Conservation (phyloP, 2,888 invertebrate species). For the Aphidius colemani region DNA sequence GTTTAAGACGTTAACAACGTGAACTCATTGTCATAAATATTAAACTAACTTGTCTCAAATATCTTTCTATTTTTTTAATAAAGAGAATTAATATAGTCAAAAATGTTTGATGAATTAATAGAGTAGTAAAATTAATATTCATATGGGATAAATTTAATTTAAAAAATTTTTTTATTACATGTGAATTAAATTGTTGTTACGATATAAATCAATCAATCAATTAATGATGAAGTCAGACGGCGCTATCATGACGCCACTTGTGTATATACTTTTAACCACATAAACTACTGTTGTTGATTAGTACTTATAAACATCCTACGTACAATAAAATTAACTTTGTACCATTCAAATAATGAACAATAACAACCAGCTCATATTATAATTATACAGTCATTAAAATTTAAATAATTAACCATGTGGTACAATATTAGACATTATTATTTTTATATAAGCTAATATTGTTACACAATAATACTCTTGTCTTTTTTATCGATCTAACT, state of each 20-base stretch:
- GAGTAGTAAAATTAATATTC: too few relatives aligned
- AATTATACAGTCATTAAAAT: constrained; percentile 37
- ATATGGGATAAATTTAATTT: too few relatives aligned
- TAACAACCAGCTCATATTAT: constrained; percentile 25
- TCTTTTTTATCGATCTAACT: too few relatives aligned
- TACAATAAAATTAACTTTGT: constrained; percentile 2
- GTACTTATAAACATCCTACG: constrained; percentile 13
- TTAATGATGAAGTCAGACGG: constrained; percentile 14
- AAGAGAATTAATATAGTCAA: too few relatives aligned
- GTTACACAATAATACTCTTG: too few relatives aligned
- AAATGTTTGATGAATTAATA: too few relatives aligned
- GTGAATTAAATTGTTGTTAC: not conserved
- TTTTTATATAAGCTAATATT: too few relatives aligned
- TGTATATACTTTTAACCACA: not conserved
- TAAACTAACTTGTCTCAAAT: not conserved
- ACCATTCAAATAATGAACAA: constrained; percentile 28
- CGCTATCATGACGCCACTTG: not conserved
- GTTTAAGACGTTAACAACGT: constrained; percentile 26
- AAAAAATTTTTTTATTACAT: too few relatives aligned
- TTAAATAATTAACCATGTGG: not conserved
- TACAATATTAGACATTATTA: too few relatives aligned
- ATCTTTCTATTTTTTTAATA: too few relatives aligned
- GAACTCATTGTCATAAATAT: constrained; percentile 10
- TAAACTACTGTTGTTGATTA: not conserved
- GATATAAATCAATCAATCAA: constrained; percentile 13